Percentiles rank a stretch among this genome's conserved stretches.
These are phyloP conservation scores for Papilio gigon DNA, from an alignment of 2,888 invertebrate genomes.

Conservation along the genomic window DNA sequence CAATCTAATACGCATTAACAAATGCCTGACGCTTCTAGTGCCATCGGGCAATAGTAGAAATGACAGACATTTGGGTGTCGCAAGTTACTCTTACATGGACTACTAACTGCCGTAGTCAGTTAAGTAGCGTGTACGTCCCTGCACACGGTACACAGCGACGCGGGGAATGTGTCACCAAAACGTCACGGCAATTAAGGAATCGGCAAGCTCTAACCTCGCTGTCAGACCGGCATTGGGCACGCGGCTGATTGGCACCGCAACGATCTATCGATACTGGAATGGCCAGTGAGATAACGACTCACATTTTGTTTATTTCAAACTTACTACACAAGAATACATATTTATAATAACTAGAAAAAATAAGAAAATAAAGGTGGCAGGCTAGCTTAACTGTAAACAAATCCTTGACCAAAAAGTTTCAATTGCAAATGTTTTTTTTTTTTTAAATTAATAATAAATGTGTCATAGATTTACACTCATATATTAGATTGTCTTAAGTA, in stretches of 20 bases:
- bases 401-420: too few relatives aligned
- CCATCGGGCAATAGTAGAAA: slow-evolving; percentile 12
- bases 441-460: not conserved
- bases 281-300: slow-evolving; percentile 36
- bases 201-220: slow-evolving; percentile 81
- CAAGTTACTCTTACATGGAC: slow-evolving; percentile 50
- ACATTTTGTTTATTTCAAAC: not conserved
- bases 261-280: slow-evolving; percentile 48
- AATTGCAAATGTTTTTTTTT: not conserved
- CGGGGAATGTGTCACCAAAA: slow-evolving; percentile 80
- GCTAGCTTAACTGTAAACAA: too few relatives aligned
- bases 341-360: too few relatives aligned
- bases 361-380: too few relatives aligned
- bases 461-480: too few relatives aligned
- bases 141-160: slow-evolving; percentile 50
- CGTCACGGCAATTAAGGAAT: slow-evolving; percentile 83
- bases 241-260: slow-evolving; percentile 73
- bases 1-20: not conserved
- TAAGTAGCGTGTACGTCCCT: slow-evolving; percentile 62
- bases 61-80: slow-evolving; percentile 50
- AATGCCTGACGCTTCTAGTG: not conserved
- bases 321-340: too few relatives aligned
- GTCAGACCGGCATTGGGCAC: slow-evolving; percentile 74
- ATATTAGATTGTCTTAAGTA: not conserved
- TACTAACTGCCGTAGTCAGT: slow-evolving; percentile 50